Evolutionary conservation across 2,888 invertebrate genomes (phyloP).

Genomic region (Leptinotarsa juncta): DNA sequence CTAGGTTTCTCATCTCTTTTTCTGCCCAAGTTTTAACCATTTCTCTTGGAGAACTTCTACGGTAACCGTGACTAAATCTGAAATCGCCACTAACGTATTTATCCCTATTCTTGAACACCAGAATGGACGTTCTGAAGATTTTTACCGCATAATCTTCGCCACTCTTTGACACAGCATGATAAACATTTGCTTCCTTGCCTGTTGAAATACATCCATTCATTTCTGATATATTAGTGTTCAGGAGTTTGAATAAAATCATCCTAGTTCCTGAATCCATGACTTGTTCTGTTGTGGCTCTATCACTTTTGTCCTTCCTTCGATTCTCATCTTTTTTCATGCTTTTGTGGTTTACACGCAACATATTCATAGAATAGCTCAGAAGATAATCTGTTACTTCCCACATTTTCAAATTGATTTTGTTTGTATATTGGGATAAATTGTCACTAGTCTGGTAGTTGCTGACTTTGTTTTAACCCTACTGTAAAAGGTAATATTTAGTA

Average conservation of each 20-base stretch:
- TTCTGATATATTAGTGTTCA: constrained; percentile 87
- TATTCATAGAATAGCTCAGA: constrained; percentile 70
- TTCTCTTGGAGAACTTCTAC: constrained; percentile 94
- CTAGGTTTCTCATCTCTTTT: constrained; percentile 97
- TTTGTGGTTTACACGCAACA: constrained; percentile 76
- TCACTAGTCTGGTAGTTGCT: no score
- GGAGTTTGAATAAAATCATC: constrained; percentile 93
- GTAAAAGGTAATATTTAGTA: no score
- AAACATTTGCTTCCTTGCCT: constrained; percentile 99
- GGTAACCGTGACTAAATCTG: constrained; percentile 93
- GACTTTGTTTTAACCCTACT: no score
- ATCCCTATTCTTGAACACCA: constrained; percentile 97
- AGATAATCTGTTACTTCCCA: no score
- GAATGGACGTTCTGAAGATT: constrained; percentile 97
- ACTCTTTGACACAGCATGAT: constrained; percentile 84
- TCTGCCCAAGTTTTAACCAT: constrained; percentile 99
- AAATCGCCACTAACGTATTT: constrained; percentile 98
- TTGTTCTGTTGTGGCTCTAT: constrained; percentile 95
- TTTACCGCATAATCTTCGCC: constrained; percentile 84
- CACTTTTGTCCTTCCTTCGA: constrained; percentile 89
- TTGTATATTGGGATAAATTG: no score
- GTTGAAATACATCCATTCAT: constrained; percentile 99
- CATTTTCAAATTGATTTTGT: no score
- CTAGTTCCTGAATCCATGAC: constrained; percentile 97
- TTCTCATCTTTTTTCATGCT: constrained; percentile 78